Conservation (phyloP, 2,888 invertebrate species). For the Melikaiella ostensackeni region DNA sequence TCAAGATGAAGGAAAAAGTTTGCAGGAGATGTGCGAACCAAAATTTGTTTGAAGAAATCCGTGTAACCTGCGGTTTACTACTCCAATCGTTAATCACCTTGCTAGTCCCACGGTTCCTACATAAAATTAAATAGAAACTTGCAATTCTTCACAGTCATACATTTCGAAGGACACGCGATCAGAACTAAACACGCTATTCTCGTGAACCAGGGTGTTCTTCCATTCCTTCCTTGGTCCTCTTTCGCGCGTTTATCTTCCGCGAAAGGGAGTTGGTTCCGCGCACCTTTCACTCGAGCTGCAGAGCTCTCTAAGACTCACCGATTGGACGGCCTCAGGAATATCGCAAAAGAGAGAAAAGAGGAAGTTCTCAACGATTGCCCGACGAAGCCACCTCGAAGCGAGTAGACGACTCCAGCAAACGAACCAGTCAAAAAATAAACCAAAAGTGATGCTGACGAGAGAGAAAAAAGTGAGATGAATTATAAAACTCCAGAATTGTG, state of each 20-base stretch:
- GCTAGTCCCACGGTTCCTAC: constrained; percentile 26
- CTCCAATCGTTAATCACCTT: constrained; percentile 1
- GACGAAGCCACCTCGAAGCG: constrained; percentile 52
- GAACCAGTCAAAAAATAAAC: constrained; percentile 49
- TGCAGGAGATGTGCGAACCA: too few relatives aligned
- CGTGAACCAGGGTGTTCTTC: constrained; percentile 5
- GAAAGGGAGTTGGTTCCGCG: neutral
- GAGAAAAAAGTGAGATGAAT: constrained; percentile 41
- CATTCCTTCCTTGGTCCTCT: neutral
- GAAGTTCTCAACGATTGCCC: constrained; percentile 54
- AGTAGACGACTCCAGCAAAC: constrained; percentile 55
- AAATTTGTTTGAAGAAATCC: too few relatives aligned
- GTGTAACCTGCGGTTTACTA: neutral
- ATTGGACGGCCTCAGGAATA: constrained; percentile 45
- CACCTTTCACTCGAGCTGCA: constrained; percentile 31
- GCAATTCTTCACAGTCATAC: constrained; percentile 22
- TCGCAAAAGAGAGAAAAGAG: constrained; percentile 48
- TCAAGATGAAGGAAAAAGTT: neutral
- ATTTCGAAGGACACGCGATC: constrained; percentile 39
- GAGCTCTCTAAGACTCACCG: constrained; percentile 20
- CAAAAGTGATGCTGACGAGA: constrained; percentile 53
- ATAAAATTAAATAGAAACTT: constrained; percentile 37
- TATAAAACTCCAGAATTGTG: constrained; percentile 13
- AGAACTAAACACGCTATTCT: constrained; percentile 35
- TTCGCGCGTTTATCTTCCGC: neutral